Percentiles rank a stretch among this genome's conserved stretches.
Conservation (phyloP, 2,113 vertebrate genomes). For the Falcunculus frontatus region DNA sequence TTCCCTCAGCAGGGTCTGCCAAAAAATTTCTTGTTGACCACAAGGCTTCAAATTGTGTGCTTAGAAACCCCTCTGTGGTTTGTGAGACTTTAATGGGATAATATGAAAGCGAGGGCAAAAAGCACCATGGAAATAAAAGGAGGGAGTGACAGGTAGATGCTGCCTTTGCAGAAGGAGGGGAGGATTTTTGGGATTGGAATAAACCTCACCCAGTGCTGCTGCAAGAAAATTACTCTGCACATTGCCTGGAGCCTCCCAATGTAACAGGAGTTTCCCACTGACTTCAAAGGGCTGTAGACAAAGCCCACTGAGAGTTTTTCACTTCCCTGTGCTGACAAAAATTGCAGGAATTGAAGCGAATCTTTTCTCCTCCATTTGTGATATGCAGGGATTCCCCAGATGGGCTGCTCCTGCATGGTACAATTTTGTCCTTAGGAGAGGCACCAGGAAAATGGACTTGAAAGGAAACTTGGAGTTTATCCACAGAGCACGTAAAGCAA, state of each 20-base stretch:
- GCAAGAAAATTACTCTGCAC: not conserved
- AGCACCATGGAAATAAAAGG: not conserved
- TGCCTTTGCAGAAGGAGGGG: not conserved
- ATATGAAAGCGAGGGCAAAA: not conserved
- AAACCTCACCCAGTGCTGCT: not conserved
- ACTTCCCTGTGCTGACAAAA: not conserved
- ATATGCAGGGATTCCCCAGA: not conserved
- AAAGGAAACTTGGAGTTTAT: not conserved
- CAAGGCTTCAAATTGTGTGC: not conserved
- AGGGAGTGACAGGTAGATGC: not conserved
- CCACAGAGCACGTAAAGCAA: not conserved
- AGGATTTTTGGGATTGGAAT: not conserved
- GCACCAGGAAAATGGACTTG: not conserved
- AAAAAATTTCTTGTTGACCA: not conserved
- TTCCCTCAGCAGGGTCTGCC: not conserved
- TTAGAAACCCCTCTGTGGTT: not conserved
- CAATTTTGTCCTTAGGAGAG: not conserved
- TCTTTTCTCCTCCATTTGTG: not conserved
- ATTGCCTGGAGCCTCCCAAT: not conserved
- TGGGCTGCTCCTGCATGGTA: not conserved
- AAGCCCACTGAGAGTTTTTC: not conserved
- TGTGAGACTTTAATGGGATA: not conserved
- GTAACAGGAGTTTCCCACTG: not conserved
- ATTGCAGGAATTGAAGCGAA: not conserved
- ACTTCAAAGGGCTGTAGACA: slow-evolving; percentile 11